phyloP scores from a whole-genome alignment of 2,113 vertebrate species.

The Setophaga coronata region DNA sequence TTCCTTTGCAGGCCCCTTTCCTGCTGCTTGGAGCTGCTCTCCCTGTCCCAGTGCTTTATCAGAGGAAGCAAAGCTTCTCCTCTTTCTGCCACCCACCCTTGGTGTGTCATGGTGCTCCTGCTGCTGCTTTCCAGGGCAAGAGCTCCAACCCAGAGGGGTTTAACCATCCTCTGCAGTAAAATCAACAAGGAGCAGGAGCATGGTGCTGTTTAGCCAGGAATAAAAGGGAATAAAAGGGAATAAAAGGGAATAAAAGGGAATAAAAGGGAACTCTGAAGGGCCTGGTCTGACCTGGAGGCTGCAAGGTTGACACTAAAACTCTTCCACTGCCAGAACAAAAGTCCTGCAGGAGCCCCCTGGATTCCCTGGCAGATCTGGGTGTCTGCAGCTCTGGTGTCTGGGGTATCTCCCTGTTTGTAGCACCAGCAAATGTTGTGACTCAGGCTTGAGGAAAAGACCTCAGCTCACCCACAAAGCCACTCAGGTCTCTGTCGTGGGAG shows the following conservation, averaged over 20 bases:
- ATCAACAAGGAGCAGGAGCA: neutral
- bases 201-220: neutral
- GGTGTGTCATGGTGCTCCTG: rapidly evolving
- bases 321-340: rapidly evolving
- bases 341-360: neutral
- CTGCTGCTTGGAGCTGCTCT: neutral
- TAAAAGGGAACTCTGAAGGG: neutral
- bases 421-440: neutral
- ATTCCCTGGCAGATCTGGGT: neutral
- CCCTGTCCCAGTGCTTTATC: neutral
- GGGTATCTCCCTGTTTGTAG: rapidly evolving
- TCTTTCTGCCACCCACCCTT: rapidly evolving
- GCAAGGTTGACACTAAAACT: neutral
- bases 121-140: neutral
- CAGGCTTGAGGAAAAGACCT: neutral
- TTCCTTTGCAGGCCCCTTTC: conserved; percentile 5
- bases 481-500: neutral
- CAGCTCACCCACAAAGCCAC: neutral
- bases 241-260: neutral
- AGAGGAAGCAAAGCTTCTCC: neutral
- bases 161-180: neutral
- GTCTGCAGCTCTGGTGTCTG: neutral
- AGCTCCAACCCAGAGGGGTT: neutral
- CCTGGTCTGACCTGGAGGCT: neutral
- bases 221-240: neutral